Conservation (phyloP, 2,888 invertebrate genomes). For the Lomographa bimaculata region DNA sequence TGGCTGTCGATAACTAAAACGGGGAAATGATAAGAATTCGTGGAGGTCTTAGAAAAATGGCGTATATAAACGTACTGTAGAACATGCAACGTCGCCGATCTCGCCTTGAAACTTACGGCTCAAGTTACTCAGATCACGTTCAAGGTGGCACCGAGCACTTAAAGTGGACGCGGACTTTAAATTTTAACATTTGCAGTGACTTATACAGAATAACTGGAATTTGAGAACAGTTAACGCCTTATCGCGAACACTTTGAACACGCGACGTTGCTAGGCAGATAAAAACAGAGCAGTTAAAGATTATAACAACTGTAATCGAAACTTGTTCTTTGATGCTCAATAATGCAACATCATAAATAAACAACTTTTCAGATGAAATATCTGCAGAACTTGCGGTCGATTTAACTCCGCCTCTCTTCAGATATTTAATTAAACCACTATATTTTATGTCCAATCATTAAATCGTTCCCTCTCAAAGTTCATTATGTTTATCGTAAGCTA, state of each 20-base stretch:
- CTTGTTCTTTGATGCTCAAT: conserved; percentile 46
- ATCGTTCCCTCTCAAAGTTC: conserved; percentile 41
- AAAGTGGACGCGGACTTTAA: conserved; percentile 53
- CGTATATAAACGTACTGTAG: conserved; percentile 42
- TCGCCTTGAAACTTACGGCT: conserved; percentile 76
- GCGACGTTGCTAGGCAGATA: conserved; percentile 32
- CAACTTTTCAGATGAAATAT: conserved; percentile 49
- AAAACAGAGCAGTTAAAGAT: conserved; percentile 30
- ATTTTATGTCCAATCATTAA: conserved; percentile 66
- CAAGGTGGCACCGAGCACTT: conserved; percentile 69
- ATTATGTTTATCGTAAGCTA: conserved; percentile 29
- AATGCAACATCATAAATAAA: conserved; percentile 52
- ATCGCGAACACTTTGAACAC: conserved; percentile 33
- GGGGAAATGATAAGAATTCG: conserved; percentile 47
- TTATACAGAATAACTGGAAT: conserved; percentile 39
- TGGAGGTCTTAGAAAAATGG: conserved; percentile 60
- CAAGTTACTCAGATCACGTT: conserved; percentile 80
- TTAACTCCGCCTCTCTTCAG: conserved; percentile 62
- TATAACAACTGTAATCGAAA: conserved; percentile 50
- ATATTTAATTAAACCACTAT: conserved; percentile 72
- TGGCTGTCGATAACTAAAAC: conserved; percentile 39
- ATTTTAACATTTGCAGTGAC: conserved; percentile 51
- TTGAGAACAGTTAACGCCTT: conserved; percentile 42
- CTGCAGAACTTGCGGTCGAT: conserved; percentile 55
- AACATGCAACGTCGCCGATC: conserved; percentile 61